Percentiles rank a stretch among this genome's conserved stretches.
Evolutionary conservation across 2,888 invertebrate species (phyloP).

Genomic region (Drosophila lacicola): DNA sequence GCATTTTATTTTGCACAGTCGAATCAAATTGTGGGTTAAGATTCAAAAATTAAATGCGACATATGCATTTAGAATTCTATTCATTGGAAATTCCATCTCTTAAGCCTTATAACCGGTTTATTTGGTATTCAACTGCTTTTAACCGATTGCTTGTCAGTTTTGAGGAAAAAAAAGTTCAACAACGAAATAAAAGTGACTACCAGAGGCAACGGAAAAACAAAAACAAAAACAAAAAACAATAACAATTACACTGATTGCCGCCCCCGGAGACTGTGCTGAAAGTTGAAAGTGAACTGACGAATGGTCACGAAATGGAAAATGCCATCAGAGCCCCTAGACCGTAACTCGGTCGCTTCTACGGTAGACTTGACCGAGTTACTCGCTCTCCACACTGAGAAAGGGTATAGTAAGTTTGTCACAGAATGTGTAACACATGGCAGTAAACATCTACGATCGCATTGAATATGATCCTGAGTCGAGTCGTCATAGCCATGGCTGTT

Average conservation of each 20-base stretch:
- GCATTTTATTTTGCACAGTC: background rate
- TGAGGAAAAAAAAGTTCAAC: constrained; percentile 40
- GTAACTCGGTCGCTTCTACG: constrained; percentile 46
- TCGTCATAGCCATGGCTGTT: too few species aligned
- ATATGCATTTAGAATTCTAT: background rate
- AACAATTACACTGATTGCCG: constrained; percentile 76
- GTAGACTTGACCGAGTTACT: constrained; percentile 31
- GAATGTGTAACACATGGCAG: too few species aligned
- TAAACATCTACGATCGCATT: too few species aligned
- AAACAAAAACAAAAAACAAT: constrained; percentile 64
- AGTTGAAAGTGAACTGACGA: constrained; percentile 68
- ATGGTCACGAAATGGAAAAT: constrained; percentile 59
- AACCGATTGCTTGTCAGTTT: constrained; percentile 49
- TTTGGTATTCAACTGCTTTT: constrained; percentile 47
- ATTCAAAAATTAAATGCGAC: background rate
- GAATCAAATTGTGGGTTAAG: background rate
- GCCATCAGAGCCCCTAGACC: constrained; percentile 22
- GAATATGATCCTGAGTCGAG: too few species aligned
- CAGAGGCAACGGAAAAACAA: constrained; percentile 40
- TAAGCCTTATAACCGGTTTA: constrained; percentile 11
- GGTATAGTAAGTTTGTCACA: background rate
- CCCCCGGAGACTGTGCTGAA: constrained; percentile 59
- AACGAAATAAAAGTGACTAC: constrained; percentile 24
- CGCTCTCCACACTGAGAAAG: background rate
- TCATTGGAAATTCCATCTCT: constrained; percentile 13